A percentile compares a stretch with the other conserved stretches of the same genome.
Evolutionary conservation across 2,113 vertebrate species (phyloP).

Genomic region (Cinclus cinclus): DNA sequence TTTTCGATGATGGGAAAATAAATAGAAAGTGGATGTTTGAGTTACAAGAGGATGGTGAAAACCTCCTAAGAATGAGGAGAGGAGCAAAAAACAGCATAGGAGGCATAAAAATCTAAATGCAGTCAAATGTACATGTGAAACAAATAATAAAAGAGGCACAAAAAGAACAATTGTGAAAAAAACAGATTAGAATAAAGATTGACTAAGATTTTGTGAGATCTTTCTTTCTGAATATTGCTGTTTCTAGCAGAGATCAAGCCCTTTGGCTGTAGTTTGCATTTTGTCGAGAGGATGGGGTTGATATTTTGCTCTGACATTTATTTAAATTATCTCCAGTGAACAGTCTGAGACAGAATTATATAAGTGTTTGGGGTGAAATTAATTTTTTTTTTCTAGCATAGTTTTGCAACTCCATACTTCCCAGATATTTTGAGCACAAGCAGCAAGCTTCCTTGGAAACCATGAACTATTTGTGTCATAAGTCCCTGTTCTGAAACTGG

Average conservation of each 20-base stretch:
- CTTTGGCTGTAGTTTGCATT: background rate
- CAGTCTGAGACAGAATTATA: background rate
- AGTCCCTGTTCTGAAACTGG: background rate
- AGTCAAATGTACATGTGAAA: background rate
- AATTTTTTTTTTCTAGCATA: background rate
- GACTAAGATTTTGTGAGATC: background rate
- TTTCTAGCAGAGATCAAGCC: background rate
- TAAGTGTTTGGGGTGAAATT: slow-evolving; percentile 1
- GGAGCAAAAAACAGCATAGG: background rate
- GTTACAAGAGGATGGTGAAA: background rate
- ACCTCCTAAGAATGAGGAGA: background rate
- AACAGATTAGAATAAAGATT: background rate
- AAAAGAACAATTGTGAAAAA: background rate
- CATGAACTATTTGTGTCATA: background rate
- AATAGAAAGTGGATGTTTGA: background rate
- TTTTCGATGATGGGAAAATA: background rate
- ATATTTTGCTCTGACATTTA: background rate
- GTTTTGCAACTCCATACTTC: background rate
- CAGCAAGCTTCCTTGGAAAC: slow-evolving; percentile 30
- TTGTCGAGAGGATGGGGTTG: background rate
- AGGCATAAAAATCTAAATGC: background rate
- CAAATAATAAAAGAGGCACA: background rate
- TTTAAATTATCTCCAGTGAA: background rate
- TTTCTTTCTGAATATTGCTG: background rate
- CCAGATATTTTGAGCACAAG: slow-evolving; percentile 19